Evolutionary conservation across 2,888 invertebrate genomes (phyloP), one percentile per base, ranked within the genome.

Genomic region (Pegoplata infirma): DNA sequence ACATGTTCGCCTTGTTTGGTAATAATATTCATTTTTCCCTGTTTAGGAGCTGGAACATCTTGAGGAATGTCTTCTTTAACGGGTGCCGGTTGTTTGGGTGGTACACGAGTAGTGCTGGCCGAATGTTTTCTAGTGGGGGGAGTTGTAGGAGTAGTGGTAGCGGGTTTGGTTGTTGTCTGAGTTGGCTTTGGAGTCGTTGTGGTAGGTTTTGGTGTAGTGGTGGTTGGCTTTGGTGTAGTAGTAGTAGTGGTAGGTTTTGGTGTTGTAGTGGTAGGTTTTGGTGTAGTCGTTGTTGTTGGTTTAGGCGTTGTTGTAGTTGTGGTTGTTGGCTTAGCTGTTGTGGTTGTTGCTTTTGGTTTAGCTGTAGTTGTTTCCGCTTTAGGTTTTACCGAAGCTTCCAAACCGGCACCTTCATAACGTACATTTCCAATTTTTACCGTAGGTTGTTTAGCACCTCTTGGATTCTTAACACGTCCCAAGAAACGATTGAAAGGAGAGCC

Each of bases 401-500:
- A 73, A 2, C 83, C 85, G 0, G 81, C 86, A 46, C 87, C 87
- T 63, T 89, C 89, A 28, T 86, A 86, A 32, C 88, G 85, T 36
- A 89, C 88, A 80, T 88, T 88, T 16, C 84, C 85, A 12, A 87
- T 85, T 79, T 88, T 89, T 0, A 88, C 81, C 1, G 84, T 84
- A 3, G 74, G 82, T 32, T 82, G 80, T 46, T 84, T 85, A 4
- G 82, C 73, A 6, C 84, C 79, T 81, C 86, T 87, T 2, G 90
- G 90, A 8, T 92, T 90, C 36, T 93, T 91, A n/a, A 94, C 91
- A 66, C 92, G 91, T 0, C 91, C 94, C 53, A 96, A 87, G 82
- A 91, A 94, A 68, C 92, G 90, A 84, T 93, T 92, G 81, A 91
- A 92, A 0, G 95, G 95, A 14, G 92, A 92, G 17, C 95, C 96